A percentile compares a stretch with the other conserved stretches of the same genome.
Conservation (phyloP, 1,140 invertebrate species). For the Glomeris maerens region DNA sequence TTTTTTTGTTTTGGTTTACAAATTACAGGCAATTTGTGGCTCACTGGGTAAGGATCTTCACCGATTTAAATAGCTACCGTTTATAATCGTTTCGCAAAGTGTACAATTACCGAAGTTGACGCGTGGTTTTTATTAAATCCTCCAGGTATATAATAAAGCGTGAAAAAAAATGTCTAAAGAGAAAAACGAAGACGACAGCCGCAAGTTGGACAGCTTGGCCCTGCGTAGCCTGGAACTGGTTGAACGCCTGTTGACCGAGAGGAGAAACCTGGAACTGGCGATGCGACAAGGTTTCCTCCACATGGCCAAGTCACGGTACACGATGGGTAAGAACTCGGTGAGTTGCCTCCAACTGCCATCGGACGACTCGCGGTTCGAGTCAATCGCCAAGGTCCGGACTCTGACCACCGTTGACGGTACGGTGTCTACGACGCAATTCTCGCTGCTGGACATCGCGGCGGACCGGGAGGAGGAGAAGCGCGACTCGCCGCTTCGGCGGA, state of each 20-base stretch:
- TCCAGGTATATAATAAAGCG: too few species aligned
- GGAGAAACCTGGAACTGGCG: constrained; percentile 10
- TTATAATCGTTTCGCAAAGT: too few species aligned
- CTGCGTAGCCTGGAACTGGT: constrained; percentile 8
- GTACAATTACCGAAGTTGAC: too few species aligned
- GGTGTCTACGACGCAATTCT: background rate
- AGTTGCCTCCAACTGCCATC: constrained; percentile 13
- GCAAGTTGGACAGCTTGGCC: constrained; percentile 13
- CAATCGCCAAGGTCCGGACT: background rate
- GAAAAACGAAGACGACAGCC: background rate
- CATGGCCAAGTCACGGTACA: constrained; percentile 15
- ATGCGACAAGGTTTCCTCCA: constrained; percentile 15
- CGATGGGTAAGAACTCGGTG: constrained; percentile 13
- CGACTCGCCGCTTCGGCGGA: background rate
- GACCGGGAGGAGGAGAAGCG: too few species aligned
- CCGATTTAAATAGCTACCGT: too few species aligned
- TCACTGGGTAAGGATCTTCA: too few species aligned
- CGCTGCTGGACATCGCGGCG: background rate
- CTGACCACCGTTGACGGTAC: background rate
- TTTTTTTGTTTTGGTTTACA: too few species aligned
- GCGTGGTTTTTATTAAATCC: too few species aligned
- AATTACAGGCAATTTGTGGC: too few species aligned
- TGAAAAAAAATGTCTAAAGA: too few species aligned
- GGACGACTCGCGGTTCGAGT: background rate
- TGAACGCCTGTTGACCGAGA: constrained; percentile 11